These are phyloP conservation scores for Varanus komodoensis DNA, from an alignment of 2,113 vertebrate genomes.

Conservation along the genomic window DNA sequence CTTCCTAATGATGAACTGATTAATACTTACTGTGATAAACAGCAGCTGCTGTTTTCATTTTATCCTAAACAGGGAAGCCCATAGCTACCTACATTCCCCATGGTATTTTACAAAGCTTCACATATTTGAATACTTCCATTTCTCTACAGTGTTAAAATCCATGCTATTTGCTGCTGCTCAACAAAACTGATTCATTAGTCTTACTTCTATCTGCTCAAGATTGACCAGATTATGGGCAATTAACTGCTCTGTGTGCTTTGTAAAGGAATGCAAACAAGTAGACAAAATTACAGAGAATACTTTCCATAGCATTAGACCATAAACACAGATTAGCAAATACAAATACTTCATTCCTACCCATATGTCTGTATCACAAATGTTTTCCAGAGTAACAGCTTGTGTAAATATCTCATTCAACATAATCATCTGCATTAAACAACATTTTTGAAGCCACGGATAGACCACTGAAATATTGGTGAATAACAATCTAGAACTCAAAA, in stretches of 20 bases:
- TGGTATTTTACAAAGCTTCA: fast-evolving
- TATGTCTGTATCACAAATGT: background rate
- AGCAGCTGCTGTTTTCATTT: background rate
- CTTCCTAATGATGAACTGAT: background rate
- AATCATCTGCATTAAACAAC: fast-evolving
- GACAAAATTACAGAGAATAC: background rate
- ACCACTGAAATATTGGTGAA: background rate
- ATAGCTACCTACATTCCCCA: too few species aligned
- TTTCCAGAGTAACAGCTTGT: background rate
- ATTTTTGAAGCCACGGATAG: background rate
- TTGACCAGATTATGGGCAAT: background rate
- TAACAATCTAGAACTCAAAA: background rate
- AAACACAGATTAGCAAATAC: background rate
- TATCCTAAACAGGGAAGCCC: background rate
- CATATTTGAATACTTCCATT: background rate
- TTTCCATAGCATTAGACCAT: constrained; percentile 44
- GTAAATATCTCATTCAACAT: background rate
- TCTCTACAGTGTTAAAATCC: background rate
- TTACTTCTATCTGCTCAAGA: background rate
- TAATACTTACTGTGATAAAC: background rate
- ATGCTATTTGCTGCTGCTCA: background rate
- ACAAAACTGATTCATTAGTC: background rate
- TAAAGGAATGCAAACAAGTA: background rate
- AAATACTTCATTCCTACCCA: background rate
- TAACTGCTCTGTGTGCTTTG: background rate